A percentile compares a stretch with the other conserved stretches of the same genome.
Conservation (phyloP, 2,797 vertebrate genomes). For the Pogoniulus pusillus region DNA sequence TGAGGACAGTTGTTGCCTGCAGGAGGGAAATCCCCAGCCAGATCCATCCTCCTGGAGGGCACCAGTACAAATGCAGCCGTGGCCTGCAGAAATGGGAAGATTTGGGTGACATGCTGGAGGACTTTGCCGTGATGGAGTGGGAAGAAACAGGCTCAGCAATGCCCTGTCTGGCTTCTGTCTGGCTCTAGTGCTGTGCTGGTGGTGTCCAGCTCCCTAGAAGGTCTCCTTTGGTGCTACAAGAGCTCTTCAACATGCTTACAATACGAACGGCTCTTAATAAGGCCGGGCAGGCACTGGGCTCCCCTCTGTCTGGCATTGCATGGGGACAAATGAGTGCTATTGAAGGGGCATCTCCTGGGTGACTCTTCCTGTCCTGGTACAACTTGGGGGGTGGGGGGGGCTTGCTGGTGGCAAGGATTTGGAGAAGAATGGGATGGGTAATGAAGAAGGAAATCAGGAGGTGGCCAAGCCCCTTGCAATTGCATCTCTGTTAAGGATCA, state of each 20-base stretch:
- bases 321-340: not conserved
- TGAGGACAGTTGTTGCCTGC: not conserved
- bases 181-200: not conserved
- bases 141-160: not conserved
- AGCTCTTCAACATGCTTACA: not conserved
- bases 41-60: not conserved
- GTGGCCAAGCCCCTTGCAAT: not conserved
- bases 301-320: fast-evolving
- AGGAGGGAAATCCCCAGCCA: not conserved
- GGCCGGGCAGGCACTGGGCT: fast-evolving
- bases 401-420: not conserved
- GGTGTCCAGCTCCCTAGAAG: not conserved
- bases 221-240: not conserved
- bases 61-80: not conserved
- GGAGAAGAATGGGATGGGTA: not conserved
- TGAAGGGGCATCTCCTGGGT: not conserved
- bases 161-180: fast-evolving
- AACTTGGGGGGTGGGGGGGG: not conserved
- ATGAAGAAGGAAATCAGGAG: not conserved
- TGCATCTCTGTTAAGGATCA: too few relatives aligned
- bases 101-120: not conserved
- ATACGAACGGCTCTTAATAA: not conserved
- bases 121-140: not conserved
- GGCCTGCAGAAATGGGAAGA: not conserved
- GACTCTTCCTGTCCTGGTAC: not conserved